phyloP scores from a whole-genome alignment of 1,140 invertebrate species.

The Anastrepha ludens region DNA sequence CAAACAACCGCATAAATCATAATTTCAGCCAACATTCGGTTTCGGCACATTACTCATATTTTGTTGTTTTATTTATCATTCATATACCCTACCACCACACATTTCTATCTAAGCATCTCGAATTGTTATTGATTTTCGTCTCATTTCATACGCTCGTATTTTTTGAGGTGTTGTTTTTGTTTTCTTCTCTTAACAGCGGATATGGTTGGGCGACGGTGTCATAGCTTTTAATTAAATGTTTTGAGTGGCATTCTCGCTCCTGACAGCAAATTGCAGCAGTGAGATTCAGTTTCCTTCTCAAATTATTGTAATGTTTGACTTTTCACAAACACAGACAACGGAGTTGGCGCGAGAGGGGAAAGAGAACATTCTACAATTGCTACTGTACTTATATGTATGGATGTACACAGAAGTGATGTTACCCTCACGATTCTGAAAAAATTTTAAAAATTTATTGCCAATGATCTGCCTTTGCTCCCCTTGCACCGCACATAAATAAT shows the following conservation, averaged over 20 bases:
- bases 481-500: neutral
- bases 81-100: no score
- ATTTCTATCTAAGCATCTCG: neutral
- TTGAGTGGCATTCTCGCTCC: neutral
- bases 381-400: no score
- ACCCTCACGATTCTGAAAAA: neutral
- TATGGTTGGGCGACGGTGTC: neutral
- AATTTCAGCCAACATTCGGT: neutral
- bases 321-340: neutral
- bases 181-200: neutral
- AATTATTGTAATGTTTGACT: constrained; percentile 21
- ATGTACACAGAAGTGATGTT: no score
- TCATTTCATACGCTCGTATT: neutral
- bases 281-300: constrained; percentile 32
- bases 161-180: neutral
- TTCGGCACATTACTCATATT: neutral
- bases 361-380: no score
- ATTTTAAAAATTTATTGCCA: neutral
- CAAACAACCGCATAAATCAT: constrained; percentile 13
- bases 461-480: neutral
- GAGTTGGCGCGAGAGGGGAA: no score
- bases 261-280: neutral
- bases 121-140: constrained; percentile 34
- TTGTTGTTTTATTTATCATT: neutral
- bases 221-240: neutral